Percentiles rank a stretch among this genome's conserved stretches.
Evolutionary conservation across 2,888 invertebrate genomes (phyloP).

Genomic region (Campaea margaritaria): DNA sequence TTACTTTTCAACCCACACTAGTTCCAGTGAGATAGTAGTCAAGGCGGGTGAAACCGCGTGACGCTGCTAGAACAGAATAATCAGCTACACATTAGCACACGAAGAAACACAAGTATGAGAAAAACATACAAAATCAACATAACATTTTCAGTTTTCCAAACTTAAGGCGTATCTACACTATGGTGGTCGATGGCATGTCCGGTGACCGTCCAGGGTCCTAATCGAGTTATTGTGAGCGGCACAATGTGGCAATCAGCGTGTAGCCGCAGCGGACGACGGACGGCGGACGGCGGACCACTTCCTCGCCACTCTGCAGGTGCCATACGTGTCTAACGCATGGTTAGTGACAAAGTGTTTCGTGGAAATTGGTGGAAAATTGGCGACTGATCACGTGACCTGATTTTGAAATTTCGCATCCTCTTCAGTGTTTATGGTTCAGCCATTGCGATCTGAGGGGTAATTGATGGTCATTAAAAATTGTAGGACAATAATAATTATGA

Average conservation of each 20-base stretch:
- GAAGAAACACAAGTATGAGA: too few species aligned
- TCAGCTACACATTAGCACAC: too few species aligned
- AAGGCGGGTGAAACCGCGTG: too few species aligned
- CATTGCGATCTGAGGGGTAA: too few species aligned
- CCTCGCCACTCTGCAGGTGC: slow-evolving; percentile 39
- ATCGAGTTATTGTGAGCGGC: slow-evolving; percentile 83
- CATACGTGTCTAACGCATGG: slow-evolving; percentile 1
- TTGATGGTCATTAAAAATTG: too few species aligned
- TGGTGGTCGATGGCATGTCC: slow-evolving; percentile 57
- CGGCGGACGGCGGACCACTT: slow-evolving; percentile 24
- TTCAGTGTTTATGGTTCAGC: too few species aligned
- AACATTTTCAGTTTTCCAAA: too few species aligned
- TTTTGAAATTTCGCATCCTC: background rate
- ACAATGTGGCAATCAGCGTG: slow-evolving; percentile 82
- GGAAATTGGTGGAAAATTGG: slow-evolving; percentile 9
- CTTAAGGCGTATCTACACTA: slow-evolving; percentile 53
- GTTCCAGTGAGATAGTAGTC: too few species aligned
- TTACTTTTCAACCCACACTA: too few species aligned
- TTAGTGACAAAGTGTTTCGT: slow-evolving; percentile 1
- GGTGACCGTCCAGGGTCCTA: slow-evolving; percentile 70
- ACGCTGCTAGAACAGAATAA: too few species aligned
- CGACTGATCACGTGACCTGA: background rate
- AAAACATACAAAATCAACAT: background rate
- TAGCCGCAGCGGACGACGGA: slow-evolving; percentile 51
- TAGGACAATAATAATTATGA: too few species aligned